Evolutionary conservation across 2,888 invertebrate species (phyloP).

Genomic region (Hololepta plana): DNA sequence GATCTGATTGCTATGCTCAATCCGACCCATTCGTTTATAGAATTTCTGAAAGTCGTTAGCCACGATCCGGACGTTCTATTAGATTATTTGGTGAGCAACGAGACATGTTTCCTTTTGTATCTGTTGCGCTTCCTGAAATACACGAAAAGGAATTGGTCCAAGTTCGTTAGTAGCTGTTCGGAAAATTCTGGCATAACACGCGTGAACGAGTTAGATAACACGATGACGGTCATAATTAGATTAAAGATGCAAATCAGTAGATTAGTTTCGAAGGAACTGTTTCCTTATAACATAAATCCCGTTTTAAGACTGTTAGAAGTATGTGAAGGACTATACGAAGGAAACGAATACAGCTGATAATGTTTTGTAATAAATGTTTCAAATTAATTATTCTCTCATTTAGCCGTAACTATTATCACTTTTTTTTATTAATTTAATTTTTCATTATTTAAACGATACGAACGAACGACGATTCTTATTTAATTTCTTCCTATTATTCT

Average conservation of each 20-base stretch:
- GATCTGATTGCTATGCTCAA: slow-evolving; percentile 68
- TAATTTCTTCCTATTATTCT: too few species aligned
- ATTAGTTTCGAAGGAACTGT: slow-evolving; percentile 63
- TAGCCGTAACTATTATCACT: too few species aligned
- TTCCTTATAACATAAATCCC: slow-evolving; percentile 82
- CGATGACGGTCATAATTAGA: slow-evolving; percentile 67
- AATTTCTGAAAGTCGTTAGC: slow-evolving; percentile 68
- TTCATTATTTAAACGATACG: slow-evolving; percentile 1
- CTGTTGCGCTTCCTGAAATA: slow-evolving; percentile 70
- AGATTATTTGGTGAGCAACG: slow-evolving; percentile 75
- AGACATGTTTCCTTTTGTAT: slow-evolving; percentile 77
- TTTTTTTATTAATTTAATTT: neutral
- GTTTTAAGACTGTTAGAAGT: slow-evolving; percentile 66
- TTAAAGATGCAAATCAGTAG: slow-evolving; percentile 65
- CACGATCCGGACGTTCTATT: slow-evolving; percentile 64
- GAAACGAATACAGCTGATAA: slow-evolving; percentile 58
- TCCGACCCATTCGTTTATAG: slow-evolving; percentile 72
- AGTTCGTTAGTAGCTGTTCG: slow-evolving; percentile 62
- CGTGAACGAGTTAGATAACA: slow-evolving; percentile 48
- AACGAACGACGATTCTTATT: too few species aligned
- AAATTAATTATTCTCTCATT: slow-evolving; percentile 2
- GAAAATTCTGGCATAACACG: slow-evolving; percentile 24
- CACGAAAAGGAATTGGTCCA: slow-evolving; percentile 65
- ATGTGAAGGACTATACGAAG: slow-evolving; percentile 72
- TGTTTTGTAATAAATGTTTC: slow-evolving; percentile 4